A percentile compares a stretch with the other conserved stretches of the same genome.
phyloP scores from a whole-genome alignment of 2,113 vertebrate genomes.

The Panthera leo region DNA sequence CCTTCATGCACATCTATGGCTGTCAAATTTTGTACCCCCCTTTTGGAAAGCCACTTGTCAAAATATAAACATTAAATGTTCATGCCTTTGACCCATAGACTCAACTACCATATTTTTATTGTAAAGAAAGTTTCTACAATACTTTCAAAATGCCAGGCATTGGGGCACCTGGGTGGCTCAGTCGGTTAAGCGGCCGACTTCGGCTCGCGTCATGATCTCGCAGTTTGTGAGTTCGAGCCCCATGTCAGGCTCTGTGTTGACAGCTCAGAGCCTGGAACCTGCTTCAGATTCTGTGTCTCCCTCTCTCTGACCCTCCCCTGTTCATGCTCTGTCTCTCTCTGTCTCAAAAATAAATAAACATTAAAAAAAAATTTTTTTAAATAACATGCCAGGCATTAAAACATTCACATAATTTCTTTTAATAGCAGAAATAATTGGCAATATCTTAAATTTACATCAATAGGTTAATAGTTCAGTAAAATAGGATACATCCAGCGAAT shows the following conservation, averaged over 20 bases:
- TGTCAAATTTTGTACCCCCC: not conserved
- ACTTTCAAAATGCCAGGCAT: not conserved
- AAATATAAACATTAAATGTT: not conserved
- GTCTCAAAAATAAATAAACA: too few species aligned
- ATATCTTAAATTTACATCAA: not conserved
- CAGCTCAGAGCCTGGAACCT: too few species aligned
- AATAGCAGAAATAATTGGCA: conserved; percentile 39
- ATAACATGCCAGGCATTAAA: not conserved
- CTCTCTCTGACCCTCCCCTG: too few species aligned
- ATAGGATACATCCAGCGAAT: not conserved
- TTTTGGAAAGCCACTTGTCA: not conserved
- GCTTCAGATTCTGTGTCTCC: too few species aligned
- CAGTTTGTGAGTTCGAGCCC: too few species aligned
- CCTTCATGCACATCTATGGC: too few species aligned
- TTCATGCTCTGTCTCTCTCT: too few species aligned
- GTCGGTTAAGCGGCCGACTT: too few species aligned
- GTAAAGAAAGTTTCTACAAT: not conserved
- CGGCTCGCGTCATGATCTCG: too few species aligned
- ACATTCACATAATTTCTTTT: conserved; percentile 13
- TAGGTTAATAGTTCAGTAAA: not conserved
- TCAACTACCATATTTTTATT: not conserved
- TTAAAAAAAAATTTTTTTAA: too few species aligned
- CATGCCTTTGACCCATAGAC: not conserved
- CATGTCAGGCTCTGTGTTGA: too few species aligned
- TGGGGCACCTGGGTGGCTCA: not conserved